Evolutionary conservation across 2,797 vertebrate species (phyloP).

Genomic region (Masticophis lateralis): DNA sequence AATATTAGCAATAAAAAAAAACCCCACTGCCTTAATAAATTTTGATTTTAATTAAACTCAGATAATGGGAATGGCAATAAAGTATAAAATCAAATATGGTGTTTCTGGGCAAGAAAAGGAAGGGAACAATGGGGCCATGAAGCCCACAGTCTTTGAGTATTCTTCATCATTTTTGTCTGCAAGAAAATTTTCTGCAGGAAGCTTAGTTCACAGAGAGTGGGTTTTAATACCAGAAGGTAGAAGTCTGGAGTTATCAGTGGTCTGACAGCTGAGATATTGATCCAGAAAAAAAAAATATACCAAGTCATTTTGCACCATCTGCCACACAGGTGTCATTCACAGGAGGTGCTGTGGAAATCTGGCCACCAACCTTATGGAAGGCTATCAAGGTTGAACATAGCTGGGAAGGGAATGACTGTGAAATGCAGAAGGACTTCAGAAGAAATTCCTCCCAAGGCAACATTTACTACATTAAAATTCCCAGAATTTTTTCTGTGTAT

Average conservation of each 20-base stretch:
- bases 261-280: slow-evolving; percentile 40
- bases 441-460: neutral
- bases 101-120: neutral
- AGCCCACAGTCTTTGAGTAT: slow-evolving; percentile 15
- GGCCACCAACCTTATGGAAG: neutral
- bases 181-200: neutral
- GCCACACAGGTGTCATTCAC: slow-evolving; percentile 40
- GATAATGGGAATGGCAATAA: slow-evolving; percentile 2
- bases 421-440: neutral
- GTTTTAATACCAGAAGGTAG: slow-evolving; percentile 14
- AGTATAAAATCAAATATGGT: neutral
- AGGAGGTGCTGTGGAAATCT: slow-evolving; percentile 18
- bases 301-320: slow-evolving; percentile 38
- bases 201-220: slow-evolving; percentile 6
- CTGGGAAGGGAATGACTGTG: neutral
- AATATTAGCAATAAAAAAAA: neutral
- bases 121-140: neutral
- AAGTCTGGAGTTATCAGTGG: slow-evolving; percentile 30
- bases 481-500: neutral
- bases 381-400: slow-evolving; percentile 21
- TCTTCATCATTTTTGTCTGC: slow-evolving; percentile 48
- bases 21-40: neutral
- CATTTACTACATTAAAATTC: neutral
- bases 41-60: slow-evolving; percentile 28
- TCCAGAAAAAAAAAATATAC: slow-evolving; percentile 39